Percentiles rank a stretch among this genome's conserved stretches.
Conservation (phyloP, 2,113 vertebrate genomes). For the Isichthys henryi region DNA sequence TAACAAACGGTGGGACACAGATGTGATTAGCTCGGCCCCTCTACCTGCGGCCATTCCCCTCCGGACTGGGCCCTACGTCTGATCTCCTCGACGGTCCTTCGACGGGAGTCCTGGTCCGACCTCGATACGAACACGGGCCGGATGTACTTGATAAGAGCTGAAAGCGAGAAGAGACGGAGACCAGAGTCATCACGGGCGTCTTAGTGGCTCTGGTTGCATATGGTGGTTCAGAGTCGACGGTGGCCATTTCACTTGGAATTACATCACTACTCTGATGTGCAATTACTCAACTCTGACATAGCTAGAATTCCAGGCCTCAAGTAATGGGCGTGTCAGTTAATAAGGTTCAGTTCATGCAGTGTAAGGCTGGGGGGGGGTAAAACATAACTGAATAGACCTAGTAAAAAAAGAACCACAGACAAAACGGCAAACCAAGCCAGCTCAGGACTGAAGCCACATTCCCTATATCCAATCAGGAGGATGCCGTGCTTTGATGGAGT, state of each 20-base stretch:
- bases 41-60: constrained; percentile 92
- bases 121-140: constrained; percentile 91
- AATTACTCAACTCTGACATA: too few species aligned
- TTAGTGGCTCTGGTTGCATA: not conserved
- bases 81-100: constrained; percentile 94
- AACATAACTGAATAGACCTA: not conserved
- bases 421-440: not conserved
- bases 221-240: not conserved
- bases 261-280: not conserved
- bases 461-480: not conserved
- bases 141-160: constrained; percentile 92
- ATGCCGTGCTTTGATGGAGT: not conserved
- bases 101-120: constrained; percentile 87
- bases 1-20: not conserved
- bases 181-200: not conserved
- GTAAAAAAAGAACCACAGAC: not conserved
- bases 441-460: not conserved
- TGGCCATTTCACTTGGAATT: not conserved
- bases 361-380: not conserved
- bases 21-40: not conserved
- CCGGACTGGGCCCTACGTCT: constrained; percentile 76
- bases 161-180: constrained; percentile 17
- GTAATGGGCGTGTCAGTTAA: not conserved
- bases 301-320: too few species aligned
- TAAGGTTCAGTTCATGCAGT: not conserved